Conservation (phyloP, 35 echinoderm and acorn worm species). For the Lytechinus variegatus region DNA sequence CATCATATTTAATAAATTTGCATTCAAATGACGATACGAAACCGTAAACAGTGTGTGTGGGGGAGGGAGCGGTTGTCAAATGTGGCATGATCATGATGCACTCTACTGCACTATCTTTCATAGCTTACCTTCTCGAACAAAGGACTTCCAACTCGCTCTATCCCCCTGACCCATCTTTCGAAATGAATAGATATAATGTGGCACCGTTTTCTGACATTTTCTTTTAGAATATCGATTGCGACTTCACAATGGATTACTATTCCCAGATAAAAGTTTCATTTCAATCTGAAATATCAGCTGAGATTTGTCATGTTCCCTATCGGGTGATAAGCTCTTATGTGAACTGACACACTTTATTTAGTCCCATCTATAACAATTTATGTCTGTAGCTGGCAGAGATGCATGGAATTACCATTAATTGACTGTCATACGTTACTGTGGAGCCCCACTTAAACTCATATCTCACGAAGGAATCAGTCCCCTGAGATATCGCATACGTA, state of each 20-base stretch:
- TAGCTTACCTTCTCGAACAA: too few relatives aligned
- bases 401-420: not conserved
- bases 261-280: not conserved
- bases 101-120: too few relatives aligned
- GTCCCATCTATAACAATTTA: constrained; percentile 3
- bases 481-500: not conserved
- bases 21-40: too few relatives aligned
- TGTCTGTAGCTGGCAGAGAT: not conserved
- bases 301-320: not conserved
- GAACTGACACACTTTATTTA: not conserved
- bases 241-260: not conserved
- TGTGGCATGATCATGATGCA: too few relatives aligned
- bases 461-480: not conserved
- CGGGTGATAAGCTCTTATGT: not conserved
- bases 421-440: not conserved
- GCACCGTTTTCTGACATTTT: too few relatives aligned
- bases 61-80: too few relatives aligned
- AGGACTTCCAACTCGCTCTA: too few relatives aligned
- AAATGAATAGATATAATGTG: too few relatives aligned
- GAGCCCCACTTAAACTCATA: not conserved
- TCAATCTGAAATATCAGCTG: not conserved
- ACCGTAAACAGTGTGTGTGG: too few relatives aligned
- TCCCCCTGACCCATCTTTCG: too few relatives aligned
- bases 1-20: too few relatives aligned
- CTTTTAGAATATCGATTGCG: not conserved